These are phyloP conservation scores for Drosophila rubida DNA, from an alignment of 2,888 invertebrate species.

Conservation along the genomic window DNA sequence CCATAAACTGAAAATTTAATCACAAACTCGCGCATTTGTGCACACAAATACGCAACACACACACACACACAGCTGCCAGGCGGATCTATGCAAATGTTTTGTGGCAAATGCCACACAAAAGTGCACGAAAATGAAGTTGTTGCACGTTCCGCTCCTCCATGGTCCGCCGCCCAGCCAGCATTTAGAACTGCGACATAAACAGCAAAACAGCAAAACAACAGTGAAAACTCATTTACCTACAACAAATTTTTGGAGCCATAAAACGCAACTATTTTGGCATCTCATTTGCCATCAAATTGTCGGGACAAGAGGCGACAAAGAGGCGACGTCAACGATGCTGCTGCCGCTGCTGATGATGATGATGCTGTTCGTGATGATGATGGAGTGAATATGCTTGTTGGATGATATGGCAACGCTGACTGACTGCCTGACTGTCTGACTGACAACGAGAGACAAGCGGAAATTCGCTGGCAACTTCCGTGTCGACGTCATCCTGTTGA, in stretches of 20 bases:
- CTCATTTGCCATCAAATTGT: slow-evolving; percentile 66
- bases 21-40: slow-evolving; percentile 59
- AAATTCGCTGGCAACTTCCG: slow-evolving; percentile 72
- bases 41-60: background rate
- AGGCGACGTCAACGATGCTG: slow-evolving; percentile 51
- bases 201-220: slow-evolving; percentile 35
- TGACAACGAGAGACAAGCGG: slow-evolving; percentile 54
- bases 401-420: slow-evolving; percentile 39
- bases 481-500: slow-evolving; percentile 64
- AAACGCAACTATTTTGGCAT: slow-evolving; percentile 76
- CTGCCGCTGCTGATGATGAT: too few relatives aligned
- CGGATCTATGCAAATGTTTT: slow-evolving; percentile 50
- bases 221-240: slow-evolving; percentile 67
- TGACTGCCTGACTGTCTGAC: slow-evolving; percentile 6
- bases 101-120: slow-evolving; percentile 49
- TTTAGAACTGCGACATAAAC: slow-evolving; percentile 32
- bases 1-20: slow-evolving; percentile 69
- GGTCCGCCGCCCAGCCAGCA: too few relatives aligned
- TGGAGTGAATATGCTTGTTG: slow-evolving; percentile 16
- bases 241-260: slow-evolving; percentile 55
- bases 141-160: background rate
- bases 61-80: slow-evolving; percentile 7
- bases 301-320: slow-evolving; percentile 51
- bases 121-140: slow-evolving; percentile 60
- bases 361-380: slow-evolving; percentile 15